phyloP scores from a whole-genome alignment of 2,797 vertebrate genomes.

The Mionectes olivaceus region DNA sequence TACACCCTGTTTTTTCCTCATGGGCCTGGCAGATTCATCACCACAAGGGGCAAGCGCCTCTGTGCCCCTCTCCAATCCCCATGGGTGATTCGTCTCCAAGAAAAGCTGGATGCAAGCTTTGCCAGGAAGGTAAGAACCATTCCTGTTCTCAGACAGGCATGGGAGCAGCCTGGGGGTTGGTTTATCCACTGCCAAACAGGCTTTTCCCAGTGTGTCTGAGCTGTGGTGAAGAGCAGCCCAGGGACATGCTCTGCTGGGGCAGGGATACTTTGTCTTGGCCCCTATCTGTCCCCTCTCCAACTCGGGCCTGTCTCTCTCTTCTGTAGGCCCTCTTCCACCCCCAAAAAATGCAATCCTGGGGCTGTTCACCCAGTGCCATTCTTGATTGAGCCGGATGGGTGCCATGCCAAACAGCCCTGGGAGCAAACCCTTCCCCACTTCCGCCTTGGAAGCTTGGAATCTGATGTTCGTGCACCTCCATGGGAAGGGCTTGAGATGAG shows the following conservation, averaged over 20 bases:
- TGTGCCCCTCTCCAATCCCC: not conserved
- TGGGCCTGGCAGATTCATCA: constrained; percentile 48
- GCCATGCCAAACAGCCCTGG: rapidly evolving
- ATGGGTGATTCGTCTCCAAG: constrained; percentile 43
- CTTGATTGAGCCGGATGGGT: rapidly evolving
- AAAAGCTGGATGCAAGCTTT: not conserved
- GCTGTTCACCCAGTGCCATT: not conserved
- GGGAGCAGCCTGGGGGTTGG: rapidly evolving
- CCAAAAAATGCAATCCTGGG: not conserved
- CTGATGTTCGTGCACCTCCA: not conserved
- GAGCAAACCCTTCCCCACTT: not conserved
- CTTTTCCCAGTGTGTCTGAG: not conserved
- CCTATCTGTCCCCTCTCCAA: not conserved
- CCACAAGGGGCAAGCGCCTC: constrained; percentile 23
- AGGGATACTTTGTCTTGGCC: not conserved
- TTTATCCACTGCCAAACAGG: not conserved
- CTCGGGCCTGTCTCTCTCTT: not conserved
- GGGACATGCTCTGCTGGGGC: rapidly evolving
- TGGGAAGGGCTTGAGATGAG: not conserved
- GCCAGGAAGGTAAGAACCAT: constrained; percentile 14
- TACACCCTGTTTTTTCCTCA: rapidly evolving
- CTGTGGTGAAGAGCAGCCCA: not conserved
- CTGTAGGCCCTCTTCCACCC: not conserved
- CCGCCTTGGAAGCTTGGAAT: not conserved
- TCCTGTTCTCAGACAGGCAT: not conserved